phyloP scores from a whole-genome alignment of 2,113 vertebrate genomes.

The Notothenia coriiceps region DNA sequence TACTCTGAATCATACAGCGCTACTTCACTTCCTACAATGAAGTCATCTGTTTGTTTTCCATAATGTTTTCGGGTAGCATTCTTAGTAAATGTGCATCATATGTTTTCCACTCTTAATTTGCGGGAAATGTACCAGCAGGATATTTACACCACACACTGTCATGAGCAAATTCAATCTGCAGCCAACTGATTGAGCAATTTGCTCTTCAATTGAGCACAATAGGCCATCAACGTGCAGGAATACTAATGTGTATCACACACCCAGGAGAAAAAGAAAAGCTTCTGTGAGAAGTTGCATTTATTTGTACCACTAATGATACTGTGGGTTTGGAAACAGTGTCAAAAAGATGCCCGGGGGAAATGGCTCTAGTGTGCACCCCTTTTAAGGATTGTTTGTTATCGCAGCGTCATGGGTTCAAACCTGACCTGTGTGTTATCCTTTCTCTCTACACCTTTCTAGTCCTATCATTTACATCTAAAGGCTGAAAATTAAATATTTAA shows the following conservation, averaged over 20 bases:
- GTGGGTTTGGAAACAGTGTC: background rate
- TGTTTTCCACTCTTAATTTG: constrained; percentile 43
- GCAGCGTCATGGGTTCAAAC: too few relatives aligned
- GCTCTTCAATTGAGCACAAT: constrained; percentile 73
- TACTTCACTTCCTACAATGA: background rate
- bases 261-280: constrained; percentile 1
- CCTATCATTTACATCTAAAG: too few relatives aligned
- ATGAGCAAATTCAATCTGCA: constrained; percentile 76
- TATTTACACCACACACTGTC: constrained; percentile 72
- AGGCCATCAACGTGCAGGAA: constrained; percentile 58
- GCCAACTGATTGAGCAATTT: constrained; percentile 79
- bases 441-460: too few relatives aligned
- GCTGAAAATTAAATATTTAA: too few relatives aligned
- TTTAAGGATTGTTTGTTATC: too few relatives aligned
- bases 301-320: constrained; percentile 15
- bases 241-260: constrained; percentile 61
- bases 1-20: too few relatives aligned
- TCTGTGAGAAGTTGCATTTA: constrained; percentile 17
- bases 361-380: too few relatives aligned
- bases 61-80: background rate
- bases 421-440: too few relatives aligned
- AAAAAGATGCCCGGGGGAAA: background rate
- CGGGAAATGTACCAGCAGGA: constrained; percentile 65
- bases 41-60: background rate
- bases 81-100: constrained; percentile 30